These are phyloP conservation scores for Perodicticus potto DNA, from an alignment of 2,797 vertebrate genomes.

Conservation along the genomic window DNA sequence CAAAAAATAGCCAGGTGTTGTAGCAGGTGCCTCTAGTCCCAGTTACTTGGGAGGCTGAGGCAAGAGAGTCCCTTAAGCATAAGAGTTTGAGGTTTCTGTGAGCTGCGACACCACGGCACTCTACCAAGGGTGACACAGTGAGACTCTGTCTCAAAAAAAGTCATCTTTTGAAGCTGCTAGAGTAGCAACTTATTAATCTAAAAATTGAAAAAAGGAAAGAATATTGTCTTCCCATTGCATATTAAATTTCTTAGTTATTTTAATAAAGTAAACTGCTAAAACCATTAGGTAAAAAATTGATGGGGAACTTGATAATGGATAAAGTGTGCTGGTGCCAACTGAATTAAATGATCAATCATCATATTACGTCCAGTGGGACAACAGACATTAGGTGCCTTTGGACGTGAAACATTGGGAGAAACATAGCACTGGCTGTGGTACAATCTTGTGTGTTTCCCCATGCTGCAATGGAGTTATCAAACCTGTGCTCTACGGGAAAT, in stretches of 20 bases:
- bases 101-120: no score
- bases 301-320: neutral
- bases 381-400: neutral
- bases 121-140: no score
- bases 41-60: no score
- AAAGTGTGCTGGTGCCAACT: neutral
- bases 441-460: no score
- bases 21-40: no score
- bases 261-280: neutral
- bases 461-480: neutral
- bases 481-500: neutral
- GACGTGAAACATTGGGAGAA: neutral
- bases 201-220: neutral
- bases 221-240: neutral
- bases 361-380: neutral
- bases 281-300: neutral
- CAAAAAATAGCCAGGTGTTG: no score
- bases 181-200: neutral
- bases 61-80: no score
- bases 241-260: neutral
- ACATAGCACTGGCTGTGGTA: accelerated
- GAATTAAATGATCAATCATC: no score
- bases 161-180: neutral
- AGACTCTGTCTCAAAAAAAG: no score
- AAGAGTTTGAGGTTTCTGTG: no score